Percentiles rank a stretch among this genome's conserved stretches.
Conservation (phyloP, 2,888 invertebrate species). For the Pseudococcus viburni region DNA sequence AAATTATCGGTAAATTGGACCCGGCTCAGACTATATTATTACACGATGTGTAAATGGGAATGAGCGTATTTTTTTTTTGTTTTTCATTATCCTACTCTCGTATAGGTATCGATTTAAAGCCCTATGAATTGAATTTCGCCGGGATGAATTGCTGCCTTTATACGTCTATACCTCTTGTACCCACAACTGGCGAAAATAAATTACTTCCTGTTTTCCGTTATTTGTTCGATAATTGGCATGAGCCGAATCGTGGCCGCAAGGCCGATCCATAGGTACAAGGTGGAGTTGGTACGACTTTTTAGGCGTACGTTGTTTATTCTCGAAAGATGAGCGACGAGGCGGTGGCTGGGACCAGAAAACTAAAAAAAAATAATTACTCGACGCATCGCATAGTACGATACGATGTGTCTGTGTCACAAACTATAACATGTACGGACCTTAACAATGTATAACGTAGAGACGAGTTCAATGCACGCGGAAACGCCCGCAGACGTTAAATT, state of each 20-base stretch:
- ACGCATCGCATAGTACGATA: neutral
- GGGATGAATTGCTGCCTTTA: constrained; percentile 19
- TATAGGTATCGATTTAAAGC: constrained; percentile 22
- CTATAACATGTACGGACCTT: constrained; percentile 45
- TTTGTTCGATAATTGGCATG: constrained; percentile 50
- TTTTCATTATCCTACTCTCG: neutral
- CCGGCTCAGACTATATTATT: neutral
- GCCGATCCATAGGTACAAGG: constrained; percentile 15
- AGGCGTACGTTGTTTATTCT: neutral
- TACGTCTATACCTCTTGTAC: neutral
- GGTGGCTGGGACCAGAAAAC: neutral
- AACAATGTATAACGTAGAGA: constrained; percentile 8
- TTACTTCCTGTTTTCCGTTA: constrained; percentile 58
- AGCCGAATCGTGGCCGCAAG: constrained; percentile 32
- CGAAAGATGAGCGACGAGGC: neutral
- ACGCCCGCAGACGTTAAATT: constrained; percentile 47
- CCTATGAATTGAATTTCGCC: constrained; percentile 31
- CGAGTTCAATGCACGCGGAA: constrained; percentile 54
- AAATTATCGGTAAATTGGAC: neutral
- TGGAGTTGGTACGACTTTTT: constrained; percentile 22
- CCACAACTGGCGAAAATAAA: constrained; percentile 40
- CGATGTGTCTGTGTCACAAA: constrained; percentile 35
- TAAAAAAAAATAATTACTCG: constrained; percentile 37
- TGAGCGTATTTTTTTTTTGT: neutral
- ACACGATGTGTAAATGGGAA: constrained; percentile 12